Conservation (phyloP, 2,113 vertebrate genomes). For the Euleptes europaea region DNA sequence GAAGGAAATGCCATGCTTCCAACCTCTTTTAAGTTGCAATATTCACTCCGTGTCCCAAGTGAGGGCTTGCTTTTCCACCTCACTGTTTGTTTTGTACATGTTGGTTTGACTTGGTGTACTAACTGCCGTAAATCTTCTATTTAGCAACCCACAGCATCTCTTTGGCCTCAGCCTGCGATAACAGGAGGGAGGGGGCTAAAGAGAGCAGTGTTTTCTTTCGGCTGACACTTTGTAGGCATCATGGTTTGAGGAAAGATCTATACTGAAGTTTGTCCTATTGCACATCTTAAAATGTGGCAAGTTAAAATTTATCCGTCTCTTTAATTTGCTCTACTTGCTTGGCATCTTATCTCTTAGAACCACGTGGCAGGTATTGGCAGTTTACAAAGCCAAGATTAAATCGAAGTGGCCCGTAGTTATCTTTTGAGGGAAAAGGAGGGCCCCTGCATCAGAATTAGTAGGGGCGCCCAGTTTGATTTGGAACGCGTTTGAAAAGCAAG, state of each 20-base stretch:
- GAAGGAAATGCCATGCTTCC: not conserved
- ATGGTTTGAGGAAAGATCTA: not conserved
- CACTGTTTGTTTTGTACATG: not conserved
- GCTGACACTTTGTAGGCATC: not conserved
- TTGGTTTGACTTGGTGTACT: not conserved
- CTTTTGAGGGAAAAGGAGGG: not conserved
- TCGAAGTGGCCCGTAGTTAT: not conserved
- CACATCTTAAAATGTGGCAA: not conserved
- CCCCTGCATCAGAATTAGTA: not conserved
- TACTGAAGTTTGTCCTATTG: not conserved
- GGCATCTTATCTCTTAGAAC: accelerated
- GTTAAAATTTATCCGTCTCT: not conserved
- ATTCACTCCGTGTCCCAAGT: not conserved
- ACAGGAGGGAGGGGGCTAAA: not conserved
- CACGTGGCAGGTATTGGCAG: accelerated
- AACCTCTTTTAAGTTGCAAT: slow-evolving; percentile 3
- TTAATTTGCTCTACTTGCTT: not conserved
- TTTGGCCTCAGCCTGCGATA: not conserved
- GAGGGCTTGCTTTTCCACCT: slow-evolving; percentile 9
- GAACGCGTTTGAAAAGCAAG: not conserved
- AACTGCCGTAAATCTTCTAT: not conserved
- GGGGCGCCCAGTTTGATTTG: accelerated
- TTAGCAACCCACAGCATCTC: not conserved
- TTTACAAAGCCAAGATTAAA: not conserved
- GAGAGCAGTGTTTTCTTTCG: not conserved